Percentiles rank a stretch among this genome's conserved stretches.
phyloP scores from a whole-genome alignment of 1,140 invertebrate species.

The Polypedilum vanderplanki region DNA sequence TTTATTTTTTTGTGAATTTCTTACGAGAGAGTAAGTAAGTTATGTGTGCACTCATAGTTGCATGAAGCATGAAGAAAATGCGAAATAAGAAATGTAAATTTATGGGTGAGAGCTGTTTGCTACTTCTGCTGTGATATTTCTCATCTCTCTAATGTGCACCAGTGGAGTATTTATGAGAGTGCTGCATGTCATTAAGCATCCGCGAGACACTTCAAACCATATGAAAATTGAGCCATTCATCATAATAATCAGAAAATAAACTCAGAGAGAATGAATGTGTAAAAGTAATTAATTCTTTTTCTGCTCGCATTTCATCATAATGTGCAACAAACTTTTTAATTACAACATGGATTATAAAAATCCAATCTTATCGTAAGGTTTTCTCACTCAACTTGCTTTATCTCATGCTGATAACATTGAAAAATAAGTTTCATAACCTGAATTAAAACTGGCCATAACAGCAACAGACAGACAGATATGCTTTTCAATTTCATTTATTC shows the following conservation, averaged over 20 bases:
- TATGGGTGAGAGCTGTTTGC: not conserved
- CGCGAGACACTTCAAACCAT: not conserved
- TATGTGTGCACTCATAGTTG: slow-evolving; percentile 8
- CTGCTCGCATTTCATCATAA: too few relatives aligned
- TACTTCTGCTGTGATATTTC: not conserved
- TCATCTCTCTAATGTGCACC: not conserved
- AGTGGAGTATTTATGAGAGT: not conserved
- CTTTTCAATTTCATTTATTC: too few relatives aligned
- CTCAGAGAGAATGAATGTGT: too few relatives aligned
- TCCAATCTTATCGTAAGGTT: too few relatives aligned
- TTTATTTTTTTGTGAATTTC: not conserved
- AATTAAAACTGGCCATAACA: too few relatives aligned
- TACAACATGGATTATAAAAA: too few relatives aligned
- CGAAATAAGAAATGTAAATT: slow-evolving; percentile 3
- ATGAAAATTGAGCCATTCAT: slow-evolving; percentile 3
- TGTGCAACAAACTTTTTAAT: too few relatives aligned
- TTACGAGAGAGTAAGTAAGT: not conserved
- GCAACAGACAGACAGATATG: not conserved
- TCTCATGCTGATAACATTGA: too few relatives aligned
- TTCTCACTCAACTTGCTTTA: too few relatives aligned
- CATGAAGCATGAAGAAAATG: slow-evolving; percentile 12
- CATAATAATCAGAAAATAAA: slow-evolving; percentile 9
- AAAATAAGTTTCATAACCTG: too few relatives aligned
- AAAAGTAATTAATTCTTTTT: slow-evolving; percentile 9
- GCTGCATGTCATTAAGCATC: not conserved